Evolutionary conservation across 1,140 invertebrate species (phyloP), one percentile per base, ranked within the genome.

Genomic region (Patella vulgata): DNA sequence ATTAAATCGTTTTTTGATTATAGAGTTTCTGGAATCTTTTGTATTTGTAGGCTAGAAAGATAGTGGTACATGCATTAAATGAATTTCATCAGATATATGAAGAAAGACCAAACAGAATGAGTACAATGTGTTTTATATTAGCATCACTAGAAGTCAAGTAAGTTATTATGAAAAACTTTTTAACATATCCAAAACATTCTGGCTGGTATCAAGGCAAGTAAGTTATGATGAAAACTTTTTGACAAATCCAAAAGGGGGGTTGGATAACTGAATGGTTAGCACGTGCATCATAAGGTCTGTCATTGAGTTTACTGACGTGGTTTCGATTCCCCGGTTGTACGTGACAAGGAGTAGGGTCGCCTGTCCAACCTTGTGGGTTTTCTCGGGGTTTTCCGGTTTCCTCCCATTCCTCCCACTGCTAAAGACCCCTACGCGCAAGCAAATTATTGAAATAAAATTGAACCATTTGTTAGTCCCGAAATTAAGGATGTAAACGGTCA

Each of bases 111-210:
- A 81, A 81, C 68, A 75, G 77, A 62, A 28, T 50, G 4, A 70
- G 70, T 58, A 51, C 70, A 19, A 70, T 63, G 21, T 66, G 68
- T 8, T 81, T 62, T 59, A 79, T 82, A 36, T 62, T 78, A 21
- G 66, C 73, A 12, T 75, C 71, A 62, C 50, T 83, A 48, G 77
- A 82, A 57, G 74, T 72, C n/a, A 79, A 71, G 81, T 82, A 66
- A 60, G 76, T 66, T 17, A 14, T 56, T 30, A 19, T 60, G 31
- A 3, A 17, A 0, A 21, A 12, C 5, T 50, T 6, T 27, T 50
- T 6, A 14, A 23, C n/a, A n/a, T 9, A 5, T 50, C 5, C 5
- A 21, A n/a, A 1, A 25, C 14, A 14, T 50, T 23, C n/a, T 21
- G 17, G 23, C 4, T 43, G 17, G 23, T 17, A 6, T 17, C n/a